phyloP scores from a whole-genome alignment of 1,140 invertebrate genomes.

The Gryon sp. region DNA sequence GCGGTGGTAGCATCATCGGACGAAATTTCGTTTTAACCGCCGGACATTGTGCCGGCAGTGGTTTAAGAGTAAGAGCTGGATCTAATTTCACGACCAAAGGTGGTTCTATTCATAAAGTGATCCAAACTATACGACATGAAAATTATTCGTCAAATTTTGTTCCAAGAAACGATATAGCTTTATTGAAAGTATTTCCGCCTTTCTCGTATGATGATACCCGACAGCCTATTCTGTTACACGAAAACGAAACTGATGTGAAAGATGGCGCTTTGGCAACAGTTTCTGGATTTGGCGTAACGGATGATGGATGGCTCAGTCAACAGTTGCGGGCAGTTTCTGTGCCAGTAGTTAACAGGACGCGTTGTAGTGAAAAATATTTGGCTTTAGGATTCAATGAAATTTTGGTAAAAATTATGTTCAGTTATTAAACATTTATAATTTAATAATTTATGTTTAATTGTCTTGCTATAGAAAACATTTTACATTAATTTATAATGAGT shows the following conservation, averaged over 20 bases:
- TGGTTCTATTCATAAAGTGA: constrained; percentile 25
- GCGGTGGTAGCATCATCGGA: constrained; percentile 37
- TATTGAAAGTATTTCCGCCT: constrained; percentile 21
- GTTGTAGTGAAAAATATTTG: constrained; percentile 35
- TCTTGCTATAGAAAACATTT: too few species aligned
- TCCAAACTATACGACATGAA: constrained; percentile 3
- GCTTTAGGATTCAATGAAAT: constrained; percentile 21
- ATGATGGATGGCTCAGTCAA: constrained; percentile 9
- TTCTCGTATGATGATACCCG: constrained; percentile 27
- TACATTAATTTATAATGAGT: too few species aligned
- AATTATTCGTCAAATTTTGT: not conserved
- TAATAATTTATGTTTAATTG: too few species aligned
- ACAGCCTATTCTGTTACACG: constrained; percentile 19
- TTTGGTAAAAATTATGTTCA: constrained; percentile 6
- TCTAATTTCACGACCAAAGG: constrained; percentile 21
- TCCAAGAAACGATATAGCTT: constrained; percentile 32
- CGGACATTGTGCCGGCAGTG: constrained; percentile 5
- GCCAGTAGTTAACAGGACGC: constrained; percentile 19
- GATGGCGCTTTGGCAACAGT: constrained; percentile 28
- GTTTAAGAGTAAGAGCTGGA: constrained; percentile 23
- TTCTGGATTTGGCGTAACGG: constrained; percentile 39
- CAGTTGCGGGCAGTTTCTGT: constrained; percentile 35
- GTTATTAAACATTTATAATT: too few species aligned
- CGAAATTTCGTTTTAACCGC: constrained; percentile 25
- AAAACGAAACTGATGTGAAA: constrained; percentile 14